Conservation (phyloP, 2,797 vertebrate species). For the Thamnophis elegans region DNA sequence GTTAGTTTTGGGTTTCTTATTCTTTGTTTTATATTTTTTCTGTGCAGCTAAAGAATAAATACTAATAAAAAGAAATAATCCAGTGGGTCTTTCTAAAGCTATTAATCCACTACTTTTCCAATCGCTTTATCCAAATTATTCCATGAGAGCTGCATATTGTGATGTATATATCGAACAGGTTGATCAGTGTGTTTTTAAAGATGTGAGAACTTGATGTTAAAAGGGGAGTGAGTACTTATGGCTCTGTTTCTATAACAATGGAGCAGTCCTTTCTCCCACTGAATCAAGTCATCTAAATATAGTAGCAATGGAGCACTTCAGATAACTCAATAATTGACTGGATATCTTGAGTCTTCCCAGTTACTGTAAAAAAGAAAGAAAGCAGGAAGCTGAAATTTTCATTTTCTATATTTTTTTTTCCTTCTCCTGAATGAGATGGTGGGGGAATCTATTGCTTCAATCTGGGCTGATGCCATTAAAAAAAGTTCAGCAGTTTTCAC, state of each 20-base stretch:
- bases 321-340: background rate
- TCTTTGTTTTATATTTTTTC: background rate
- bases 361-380: background rate
- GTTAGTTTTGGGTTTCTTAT: background rate
- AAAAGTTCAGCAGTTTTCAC: background rate
- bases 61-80: background rate
- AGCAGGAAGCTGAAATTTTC: background rate
- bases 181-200: background rate
- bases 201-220: background rate
- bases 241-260: background rate
- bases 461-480: background rate
- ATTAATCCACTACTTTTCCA: background rate
- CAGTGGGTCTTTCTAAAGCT: background rate
- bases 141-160: background rate
- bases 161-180: background rate
- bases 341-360: background rate
- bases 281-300: background rate
- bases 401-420: background rate
- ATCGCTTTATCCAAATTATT: background rate
- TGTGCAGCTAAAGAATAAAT: background rate
- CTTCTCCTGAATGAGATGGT: background rate
- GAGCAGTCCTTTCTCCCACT: background rate
- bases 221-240: background rate
- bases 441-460: background rate
- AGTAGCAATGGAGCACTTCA: background rate